Conservation (phyloP, 2,888 invertebrate genomes). For the Ormyrus nitidulus region DNA sequence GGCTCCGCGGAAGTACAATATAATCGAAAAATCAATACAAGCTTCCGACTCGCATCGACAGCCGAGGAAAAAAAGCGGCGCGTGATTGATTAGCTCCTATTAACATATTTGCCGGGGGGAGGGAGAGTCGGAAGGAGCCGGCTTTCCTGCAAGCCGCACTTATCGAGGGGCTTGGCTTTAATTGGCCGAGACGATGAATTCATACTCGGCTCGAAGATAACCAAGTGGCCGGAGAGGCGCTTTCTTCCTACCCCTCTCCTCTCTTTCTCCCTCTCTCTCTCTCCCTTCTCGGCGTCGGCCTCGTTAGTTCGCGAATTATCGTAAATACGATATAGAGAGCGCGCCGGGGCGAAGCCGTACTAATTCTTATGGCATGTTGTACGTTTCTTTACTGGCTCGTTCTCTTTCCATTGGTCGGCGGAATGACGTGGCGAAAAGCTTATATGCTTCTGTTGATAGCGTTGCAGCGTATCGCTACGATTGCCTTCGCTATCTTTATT, state of each 20-base stretch:
- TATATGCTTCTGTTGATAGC: no score
- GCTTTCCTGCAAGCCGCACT: background rate
- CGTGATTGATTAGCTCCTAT: constrained; percentile 30
- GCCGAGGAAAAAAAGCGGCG: background rate
- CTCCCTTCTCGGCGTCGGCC: constrained; percentile 38
- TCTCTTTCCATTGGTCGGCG: background rate
- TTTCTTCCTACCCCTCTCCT: background rate
- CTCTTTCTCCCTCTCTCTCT: background rate
- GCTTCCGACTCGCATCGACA: background rate
- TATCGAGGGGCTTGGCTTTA: background rate
- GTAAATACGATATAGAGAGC: constrained; percentile 55
- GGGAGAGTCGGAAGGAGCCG: background rate
- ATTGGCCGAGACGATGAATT: background rate
- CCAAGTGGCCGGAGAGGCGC: no score
- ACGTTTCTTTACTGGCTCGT: background rate
- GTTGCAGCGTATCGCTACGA: no score
- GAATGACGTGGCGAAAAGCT: no score
- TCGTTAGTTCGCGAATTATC: constrained; percentile 56
- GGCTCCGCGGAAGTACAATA: background rate
- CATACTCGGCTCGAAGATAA: background rate
- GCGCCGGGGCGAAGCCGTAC: constrained; percentile 57
- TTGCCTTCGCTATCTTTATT: no score
- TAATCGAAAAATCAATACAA: constrained; percentile 29
- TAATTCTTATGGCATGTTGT: constrained; percentile 41
- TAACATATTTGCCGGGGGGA: constrained; percentile 11